Percentiles rank a stretch among this genome's conserved stretches.
These are phyloP conservation scores for Sapajus apella DNA, from an alignment of 2,113 vertebrate species.

Conservation along the genomic window DNA sequence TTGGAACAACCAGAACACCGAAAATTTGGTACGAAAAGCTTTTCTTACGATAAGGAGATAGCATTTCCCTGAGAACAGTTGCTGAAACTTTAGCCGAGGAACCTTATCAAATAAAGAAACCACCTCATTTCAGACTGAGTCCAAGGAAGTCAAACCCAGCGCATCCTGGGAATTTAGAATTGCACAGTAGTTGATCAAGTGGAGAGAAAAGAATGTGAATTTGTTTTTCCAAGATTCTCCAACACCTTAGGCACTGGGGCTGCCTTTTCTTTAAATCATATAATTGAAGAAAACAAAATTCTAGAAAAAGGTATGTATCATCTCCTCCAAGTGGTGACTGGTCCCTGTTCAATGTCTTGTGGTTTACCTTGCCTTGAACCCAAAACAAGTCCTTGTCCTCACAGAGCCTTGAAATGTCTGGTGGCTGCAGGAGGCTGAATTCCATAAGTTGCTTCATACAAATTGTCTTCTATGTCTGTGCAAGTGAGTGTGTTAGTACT, in stretches of 20 bases:
- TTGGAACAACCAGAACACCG: background rate
- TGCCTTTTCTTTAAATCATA: constrained; percentile 31
- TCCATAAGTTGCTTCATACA: background rate
- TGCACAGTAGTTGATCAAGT: constrained; percentile 49
- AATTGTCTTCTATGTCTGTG: background rate
- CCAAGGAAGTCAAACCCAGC: constrained; percentile 31
- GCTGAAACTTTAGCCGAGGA: constrained; percentile 59
- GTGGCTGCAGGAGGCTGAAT: background rate
- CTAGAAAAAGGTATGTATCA: background rate
- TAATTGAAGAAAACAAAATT: constrained; percentile 27
- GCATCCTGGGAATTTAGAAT: constrained; percentile 64
- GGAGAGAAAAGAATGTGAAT: constrained; percentile 61
- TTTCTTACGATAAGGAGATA: constrained; percentile 50
- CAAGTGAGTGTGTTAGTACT: background rate
- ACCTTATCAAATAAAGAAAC: constrained; percentile 59
- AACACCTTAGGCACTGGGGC: background rate
- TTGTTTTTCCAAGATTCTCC: constrained; percentile 50
- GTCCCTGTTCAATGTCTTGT: rapidly evolving
- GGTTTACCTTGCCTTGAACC: background rate
- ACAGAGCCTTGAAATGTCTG: background rate
- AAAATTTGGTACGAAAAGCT: constrained; percentile 29
- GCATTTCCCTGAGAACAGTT: constrained; percentile 16
- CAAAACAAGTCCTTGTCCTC: background rate
- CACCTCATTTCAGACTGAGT: constrained; percentile 2
- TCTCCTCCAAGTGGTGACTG: background rate